phyloP scores from a whole-genome alignment of 2,888 invertebrate genomes.

The Chydorus sphaericus region DNA sequence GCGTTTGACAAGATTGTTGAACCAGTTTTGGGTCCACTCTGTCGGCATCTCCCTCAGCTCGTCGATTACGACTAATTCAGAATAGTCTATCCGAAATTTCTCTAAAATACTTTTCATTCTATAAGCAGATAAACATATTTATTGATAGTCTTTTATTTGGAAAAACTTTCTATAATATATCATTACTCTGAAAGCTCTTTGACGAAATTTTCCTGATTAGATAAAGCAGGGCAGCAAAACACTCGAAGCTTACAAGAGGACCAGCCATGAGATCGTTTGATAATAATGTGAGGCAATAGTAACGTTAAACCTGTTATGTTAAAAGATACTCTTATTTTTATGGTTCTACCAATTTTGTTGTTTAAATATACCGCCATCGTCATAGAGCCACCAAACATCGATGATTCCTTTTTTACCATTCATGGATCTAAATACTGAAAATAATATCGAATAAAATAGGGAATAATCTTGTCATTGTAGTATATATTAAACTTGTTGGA shows the following conservation, averaged over 20 bases:
- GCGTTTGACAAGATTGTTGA: too few species aligned
- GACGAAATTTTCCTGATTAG: constrained; percentile 57
- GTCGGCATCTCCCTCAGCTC: constrained; percentile 78
- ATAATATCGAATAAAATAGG: too few species aligned
- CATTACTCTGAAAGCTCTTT: constrained; percentile 69
- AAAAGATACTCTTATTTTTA: too few species aligned
- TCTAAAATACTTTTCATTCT: constrained; percentile 92
- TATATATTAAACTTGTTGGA: too few species aligned
- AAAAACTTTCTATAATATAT: background rate
- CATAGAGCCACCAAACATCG: constrained; percentile 32
- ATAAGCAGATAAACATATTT: constrained; percentile 23
- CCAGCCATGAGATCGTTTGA: constrained; percentile 61
- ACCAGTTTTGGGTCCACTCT: constrained; percentile 59
- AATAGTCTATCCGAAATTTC: constrained; percentile 94
- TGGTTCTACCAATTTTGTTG: too few species aligned
- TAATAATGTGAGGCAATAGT: constrained; percentile 69
- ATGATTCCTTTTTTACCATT: constrained; percentile 19
- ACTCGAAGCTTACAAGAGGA: constrained; percentile 59
- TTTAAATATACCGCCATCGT: constrained; percentile 34
- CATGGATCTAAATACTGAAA: too few species aligned
- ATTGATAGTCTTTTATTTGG: background rate
- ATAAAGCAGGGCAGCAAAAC: constrained; percentile 71
- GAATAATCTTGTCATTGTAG: too few species aligned
- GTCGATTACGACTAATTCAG: constrained; percentile 77
- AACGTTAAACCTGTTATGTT: constrained; percentile 52